Evolutionary conservation across 2,797 vertebrate genomes (phyloP).

Genomic region (Rhinoraja longicauda): DNA sequence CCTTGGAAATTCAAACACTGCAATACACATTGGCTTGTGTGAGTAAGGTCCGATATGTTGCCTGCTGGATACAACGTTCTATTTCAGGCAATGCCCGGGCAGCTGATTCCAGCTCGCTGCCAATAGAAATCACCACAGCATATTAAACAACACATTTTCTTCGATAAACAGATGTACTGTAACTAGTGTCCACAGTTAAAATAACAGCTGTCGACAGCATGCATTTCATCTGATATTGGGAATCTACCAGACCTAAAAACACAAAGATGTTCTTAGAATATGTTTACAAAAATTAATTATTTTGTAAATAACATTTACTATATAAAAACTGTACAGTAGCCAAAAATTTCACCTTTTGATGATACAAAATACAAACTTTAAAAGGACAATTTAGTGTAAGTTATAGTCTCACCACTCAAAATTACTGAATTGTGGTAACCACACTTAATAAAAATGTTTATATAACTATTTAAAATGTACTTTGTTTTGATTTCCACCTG

Average conservation of each 20-base stretch:
- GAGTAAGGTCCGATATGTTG: not conserved
- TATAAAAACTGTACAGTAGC: not conserved
- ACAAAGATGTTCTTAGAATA: not conserved
- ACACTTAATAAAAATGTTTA: too few species aligned
- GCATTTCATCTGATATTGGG: not conserved
- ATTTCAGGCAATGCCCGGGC: not conserved
- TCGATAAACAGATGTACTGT: not conserved
- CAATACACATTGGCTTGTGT: not conserved
- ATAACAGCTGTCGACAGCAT: not conserved
- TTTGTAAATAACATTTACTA: not conserved
- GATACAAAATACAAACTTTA: not conserved
- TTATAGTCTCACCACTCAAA: not conserved
- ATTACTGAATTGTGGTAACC: too few species aligned
- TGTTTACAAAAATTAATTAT: not conserved
- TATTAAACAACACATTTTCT: slow-evolving; percentile 25
- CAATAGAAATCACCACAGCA: not conserved
- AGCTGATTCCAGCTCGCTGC: not conserved
- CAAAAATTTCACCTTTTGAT: not conserved
- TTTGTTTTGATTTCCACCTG: not conserved
- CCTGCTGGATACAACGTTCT: not conserved
- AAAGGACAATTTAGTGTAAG: too few species aligned
- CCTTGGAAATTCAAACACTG: not conserved
- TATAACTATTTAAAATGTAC: not conserved
- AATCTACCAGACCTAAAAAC: not conserved
- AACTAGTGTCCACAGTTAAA: slow-evolving; percentile 1